These are phyloP conservation scores for Camptogramma bilineatum DNA, from an alignment of 2,888 invertebrate species.

Conservation along the genomic window DNA sequence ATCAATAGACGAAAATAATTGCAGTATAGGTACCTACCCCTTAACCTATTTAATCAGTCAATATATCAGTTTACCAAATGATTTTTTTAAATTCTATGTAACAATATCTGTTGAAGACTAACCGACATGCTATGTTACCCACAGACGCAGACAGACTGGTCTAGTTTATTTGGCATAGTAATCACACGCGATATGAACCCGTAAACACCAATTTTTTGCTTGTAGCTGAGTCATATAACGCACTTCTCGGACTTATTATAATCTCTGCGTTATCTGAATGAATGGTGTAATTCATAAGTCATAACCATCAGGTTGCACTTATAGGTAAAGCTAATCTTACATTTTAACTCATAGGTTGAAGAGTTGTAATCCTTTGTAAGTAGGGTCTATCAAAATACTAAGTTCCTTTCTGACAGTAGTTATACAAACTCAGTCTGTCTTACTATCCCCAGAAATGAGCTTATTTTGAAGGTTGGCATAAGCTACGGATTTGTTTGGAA, in stretches of 20 bases:
- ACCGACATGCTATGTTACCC: constrained; percentile 16
- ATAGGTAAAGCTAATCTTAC: neutral
- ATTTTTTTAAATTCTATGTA: neutral
- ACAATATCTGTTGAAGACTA: constrained; percentile 9
- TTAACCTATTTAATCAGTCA: neutral
- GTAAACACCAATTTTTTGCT: constrained; percentile 30
- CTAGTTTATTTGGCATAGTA: constrained; percentile 34
- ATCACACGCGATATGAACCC: constrained; percentile 32
- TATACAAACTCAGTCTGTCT: neutral
- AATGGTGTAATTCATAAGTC: neutral
- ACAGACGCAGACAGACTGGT: constrained; percentile 18
- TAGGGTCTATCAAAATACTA: neutral
- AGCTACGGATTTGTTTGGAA: constrained; percentile 8
- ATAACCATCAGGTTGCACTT: neutral
- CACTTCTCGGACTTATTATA: constrained; percentile 14
- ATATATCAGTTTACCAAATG: neutral
- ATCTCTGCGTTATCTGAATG: neutral
- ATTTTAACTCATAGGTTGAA: neutral
- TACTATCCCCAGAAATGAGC: neutral
- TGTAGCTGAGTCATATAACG: constrained; percentile 24
- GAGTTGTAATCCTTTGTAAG: neutral
- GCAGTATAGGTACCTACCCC: neutral
- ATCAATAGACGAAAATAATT: too few relatives aligned
- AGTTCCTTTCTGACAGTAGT: neutral
- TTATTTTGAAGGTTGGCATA: constrained; percentile 3